These are phyloP conservation scores for Xanthostigma xanthostigma DNA, from an alignment of 2,888 invertebrate genomes.

Conservation along the genomic window DNA sequence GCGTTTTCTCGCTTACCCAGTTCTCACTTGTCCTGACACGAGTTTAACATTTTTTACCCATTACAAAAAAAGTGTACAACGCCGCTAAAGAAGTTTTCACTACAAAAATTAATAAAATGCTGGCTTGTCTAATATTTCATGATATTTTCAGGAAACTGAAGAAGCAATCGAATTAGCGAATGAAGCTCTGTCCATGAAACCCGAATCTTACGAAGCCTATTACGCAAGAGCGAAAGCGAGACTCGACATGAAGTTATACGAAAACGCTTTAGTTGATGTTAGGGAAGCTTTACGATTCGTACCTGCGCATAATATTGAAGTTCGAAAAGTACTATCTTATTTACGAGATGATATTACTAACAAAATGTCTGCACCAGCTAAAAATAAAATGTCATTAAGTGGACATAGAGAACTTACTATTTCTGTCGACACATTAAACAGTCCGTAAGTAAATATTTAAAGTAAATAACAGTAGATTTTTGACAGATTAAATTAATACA, in stretches of 20 bases:
- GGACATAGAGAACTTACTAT: constrained; percentile 23
- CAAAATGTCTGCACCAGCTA: constrained; percentile 24
- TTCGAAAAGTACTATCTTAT: constrained; percentile 55
- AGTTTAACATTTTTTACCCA: no score
- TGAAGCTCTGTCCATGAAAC: constrained; percentile 68
- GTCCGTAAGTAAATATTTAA: no score
- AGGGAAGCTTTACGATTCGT: constrained; percentile 62
- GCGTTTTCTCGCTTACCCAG: no score
- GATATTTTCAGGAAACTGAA: constrained; percentile 50
- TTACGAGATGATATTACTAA: constrained; percentile 59
- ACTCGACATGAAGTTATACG: constrained; percentile 56
- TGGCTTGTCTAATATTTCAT: not conserved
- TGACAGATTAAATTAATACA: no score
- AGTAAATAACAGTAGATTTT: no score
- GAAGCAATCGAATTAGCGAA: constrained; percentile 81
- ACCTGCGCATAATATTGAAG: constrained; percentile 55
- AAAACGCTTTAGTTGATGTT: constrained; percentile 66
- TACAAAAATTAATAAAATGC: not conserved
- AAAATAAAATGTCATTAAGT: constrained; percentile 13
- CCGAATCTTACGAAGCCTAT: constrained; percentile 82
- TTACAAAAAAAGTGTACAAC: no score
- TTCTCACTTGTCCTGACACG: no score
- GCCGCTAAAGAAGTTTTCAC: not conserved
- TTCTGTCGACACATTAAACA: constrained; percentile 26
- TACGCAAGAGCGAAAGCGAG: constrained; percentile 83